phyloP scores from a whole-genome alignment of 2,113 vertebrate genomes.

The Furnarius figulus region DNA sequence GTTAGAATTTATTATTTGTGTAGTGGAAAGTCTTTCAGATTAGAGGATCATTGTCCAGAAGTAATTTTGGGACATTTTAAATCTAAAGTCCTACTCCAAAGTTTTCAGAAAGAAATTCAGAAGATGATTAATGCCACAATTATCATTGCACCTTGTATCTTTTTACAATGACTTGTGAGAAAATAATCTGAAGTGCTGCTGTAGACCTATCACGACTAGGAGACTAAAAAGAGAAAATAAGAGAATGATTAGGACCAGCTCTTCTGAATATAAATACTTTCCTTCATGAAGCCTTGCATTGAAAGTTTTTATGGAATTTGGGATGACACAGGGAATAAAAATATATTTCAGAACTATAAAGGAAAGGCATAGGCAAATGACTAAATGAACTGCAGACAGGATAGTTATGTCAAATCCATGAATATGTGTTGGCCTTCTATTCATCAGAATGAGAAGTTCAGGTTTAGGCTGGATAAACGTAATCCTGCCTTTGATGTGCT shows the following conservation, averaged over 20 bases:
- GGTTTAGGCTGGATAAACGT: conserved; percentile 18
- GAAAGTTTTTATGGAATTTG: background rate
- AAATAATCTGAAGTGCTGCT: background rate
- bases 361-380: background rate
- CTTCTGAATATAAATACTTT: background rate
- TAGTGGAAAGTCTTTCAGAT: background rate
- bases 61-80: background rate
- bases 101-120: background rate
- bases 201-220: background rate
- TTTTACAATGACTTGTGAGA: background rate
- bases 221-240: background rate
- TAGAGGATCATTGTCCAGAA: background rate
- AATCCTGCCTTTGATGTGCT: conserved; percentile 46
- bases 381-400: background rate
- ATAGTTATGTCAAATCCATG: background rate
- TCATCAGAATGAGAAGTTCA: background rate
- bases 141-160: background rate
- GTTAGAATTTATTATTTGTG: background rate
- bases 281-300: background rate
- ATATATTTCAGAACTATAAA: background rate
- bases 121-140: background rate
- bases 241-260: background rate
- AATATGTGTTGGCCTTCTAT: background rate
- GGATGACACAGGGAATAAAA: background rate
- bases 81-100: background rate